Percentiles rank a stretch among this genome's conserved stretches.
Evolutionary conservation across 2,888 invertebrate species (phyloP).

Genomic region (Petrolisthes manimaculis): DNA sequence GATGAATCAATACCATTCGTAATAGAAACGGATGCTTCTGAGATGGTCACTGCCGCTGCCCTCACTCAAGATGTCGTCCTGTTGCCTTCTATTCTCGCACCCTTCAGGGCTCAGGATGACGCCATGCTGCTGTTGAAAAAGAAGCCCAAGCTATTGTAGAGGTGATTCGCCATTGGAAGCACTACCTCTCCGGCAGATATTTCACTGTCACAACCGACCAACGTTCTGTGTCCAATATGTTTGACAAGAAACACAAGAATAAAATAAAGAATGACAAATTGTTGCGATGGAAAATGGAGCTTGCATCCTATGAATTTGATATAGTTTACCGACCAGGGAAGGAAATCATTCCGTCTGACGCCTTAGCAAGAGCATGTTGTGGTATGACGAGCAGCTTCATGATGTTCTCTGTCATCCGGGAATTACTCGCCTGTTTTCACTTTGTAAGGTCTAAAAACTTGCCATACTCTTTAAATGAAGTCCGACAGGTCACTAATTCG

Average conservation of each 20-base stretch:
- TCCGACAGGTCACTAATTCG: neutral
- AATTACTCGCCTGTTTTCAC: neutral
- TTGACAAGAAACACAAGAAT: slow-evolving; percentile 9
- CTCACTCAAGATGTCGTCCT: slow-evolving; percentile 1
- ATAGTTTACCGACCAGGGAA: slow-evolving; percentile 7
- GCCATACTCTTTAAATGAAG: neutral
- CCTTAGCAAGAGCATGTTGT: neutral
- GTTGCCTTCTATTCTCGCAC: slow-evolving; percentile 14
- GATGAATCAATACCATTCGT: neutral
- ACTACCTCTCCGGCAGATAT: slow-evolving; percentile 7
- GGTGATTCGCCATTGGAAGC: slow-evolving; percentile 8
- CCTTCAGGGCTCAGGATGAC: neutral
- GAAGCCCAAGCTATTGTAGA: slow-evolving; percentile 11
- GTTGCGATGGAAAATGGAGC: neutral
- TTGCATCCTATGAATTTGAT: slow-evolving; percentile 14
- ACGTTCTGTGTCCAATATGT: slow-evolving; percentile 9
- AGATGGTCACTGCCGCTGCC: neutral
- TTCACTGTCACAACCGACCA: slow-evolving; percentile 18
- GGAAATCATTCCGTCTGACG: slow-evolving; percentile 12
- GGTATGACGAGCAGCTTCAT: neutral
- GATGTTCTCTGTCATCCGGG: slow-evolving; percentile 20
- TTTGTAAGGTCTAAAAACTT: slow-evolving; percentile 13
- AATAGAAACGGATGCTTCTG: neutral
- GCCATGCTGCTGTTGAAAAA: neutral
- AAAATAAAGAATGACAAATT: slow-evolving; percentile 10